Conservation (phyloP, 2,113 vertebrate genomes). For the Panthera tigris region DNA sequence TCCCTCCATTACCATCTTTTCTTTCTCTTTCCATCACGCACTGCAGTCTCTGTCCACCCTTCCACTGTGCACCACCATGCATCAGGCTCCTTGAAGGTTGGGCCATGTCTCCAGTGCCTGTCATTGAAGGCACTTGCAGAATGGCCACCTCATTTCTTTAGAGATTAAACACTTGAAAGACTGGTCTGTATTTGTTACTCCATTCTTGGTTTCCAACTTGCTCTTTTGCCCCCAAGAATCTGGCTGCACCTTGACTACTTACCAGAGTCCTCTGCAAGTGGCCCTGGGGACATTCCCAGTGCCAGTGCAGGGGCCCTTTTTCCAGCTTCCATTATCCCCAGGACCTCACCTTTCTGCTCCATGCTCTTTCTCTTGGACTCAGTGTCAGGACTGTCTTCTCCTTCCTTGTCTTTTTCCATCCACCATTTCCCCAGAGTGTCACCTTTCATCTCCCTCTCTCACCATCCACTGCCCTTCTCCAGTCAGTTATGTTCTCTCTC, state of each 20-base stretch:
- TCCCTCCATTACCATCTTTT: rapidly evolving
- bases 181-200: not conserved
- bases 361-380: rapidly evolving
- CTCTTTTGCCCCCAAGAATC: not conserved
- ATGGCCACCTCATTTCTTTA: not conserved
- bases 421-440: not conserved
- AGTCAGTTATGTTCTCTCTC: not conserved
- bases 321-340: not conserved
- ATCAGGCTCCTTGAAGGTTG: not conserved
- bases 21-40: not conserved
- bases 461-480: not conserved
- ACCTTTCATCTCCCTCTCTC: not conserved
- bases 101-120: not conserved
- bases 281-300: rapidly evolving
- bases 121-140: not conserved
- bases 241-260: rapidly evolving
- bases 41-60: not conserved
- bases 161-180: not conserved
- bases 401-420: not conserved
- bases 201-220: not conserved
- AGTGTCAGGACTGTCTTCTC: not conserved
- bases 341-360: not conserved
- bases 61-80: rapidly evolving
- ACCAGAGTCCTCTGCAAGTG: not conserved
- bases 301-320: not conserved